Conservation (phyloP, 2,113 vertebrate genomes). For the Phycodurus eques region DNA sequence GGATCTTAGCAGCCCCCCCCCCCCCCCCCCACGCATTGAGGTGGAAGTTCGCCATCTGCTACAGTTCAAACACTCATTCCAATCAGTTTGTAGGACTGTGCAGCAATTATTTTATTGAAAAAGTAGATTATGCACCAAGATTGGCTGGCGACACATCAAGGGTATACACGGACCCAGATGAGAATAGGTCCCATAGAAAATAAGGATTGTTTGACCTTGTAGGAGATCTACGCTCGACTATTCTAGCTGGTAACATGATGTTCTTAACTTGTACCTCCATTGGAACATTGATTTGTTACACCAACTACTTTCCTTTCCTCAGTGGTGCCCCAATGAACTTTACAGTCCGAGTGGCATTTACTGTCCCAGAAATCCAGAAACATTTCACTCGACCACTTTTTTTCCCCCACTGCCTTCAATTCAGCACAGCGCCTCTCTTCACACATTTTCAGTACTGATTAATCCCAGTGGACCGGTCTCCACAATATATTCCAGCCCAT, state of each 20-base stretch:
- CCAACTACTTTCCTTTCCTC: not conserved
- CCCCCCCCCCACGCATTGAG: conserved; percentile 7
- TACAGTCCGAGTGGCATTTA: not conserved
- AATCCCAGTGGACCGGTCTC: conserved; percentile 1
- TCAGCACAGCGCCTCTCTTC: not conserved
- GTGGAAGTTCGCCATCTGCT: conserved; percentile 46
- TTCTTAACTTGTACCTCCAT: not conserved
- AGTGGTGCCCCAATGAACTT: not conserved
- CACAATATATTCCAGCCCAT: not conserved
- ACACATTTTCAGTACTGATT: not conserved
- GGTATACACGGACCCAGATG: too few relatives aligned
- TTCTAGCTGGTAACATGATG: not conserved
- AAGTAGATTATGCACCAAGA: too few relatives aligned
- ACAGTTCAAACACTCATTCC: conserved; percentile 12
- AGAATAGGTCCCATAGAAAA: not conserved
- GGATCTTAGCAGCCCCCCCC: too few relatives aligned
- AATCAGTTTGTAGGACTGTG: not conserved
- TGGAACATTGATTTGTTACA: not conserved
- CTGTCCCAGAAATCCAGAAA: not conserved
- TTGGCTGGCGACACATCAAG: too few relatives aligned
- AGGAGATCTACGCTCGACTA: not conserved
- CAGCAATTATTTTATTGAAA: too few relatives aligned
- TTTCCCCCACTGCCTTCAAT: not conserved
- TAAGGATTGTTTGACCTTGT: not conserved
- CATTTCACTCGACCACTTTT: not conserved